Conservation (phyloP, 2,797 vertebrate species). For the Hypotaenidia okinawae region DNA sequence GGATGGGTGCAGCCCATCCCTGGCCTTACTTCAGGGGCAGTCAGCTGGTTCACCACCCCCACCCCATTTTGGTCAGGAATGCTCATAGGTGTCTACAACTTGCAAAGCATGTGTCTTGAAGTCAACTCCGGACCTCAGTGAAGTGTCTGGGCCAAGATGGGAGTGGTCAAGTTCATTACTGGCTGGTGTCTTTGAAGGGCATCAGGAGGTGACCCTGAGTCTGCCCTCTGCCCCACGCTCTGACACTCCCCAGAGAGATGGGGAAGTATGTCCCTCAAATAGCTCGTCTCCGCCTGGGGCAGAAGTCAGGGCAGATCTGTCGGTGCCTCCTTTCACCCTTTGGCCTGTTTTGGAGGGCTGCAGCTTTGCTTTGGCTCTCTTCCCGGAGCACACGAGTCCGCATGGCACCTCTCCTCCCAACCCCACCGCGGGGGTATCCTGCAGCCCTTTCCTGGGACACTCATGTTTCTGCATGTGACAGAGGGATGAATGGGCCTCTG, state of each 20-base stretch:
- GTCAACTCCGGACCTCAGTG: background rate
- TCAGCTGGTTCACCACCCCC: background rate
- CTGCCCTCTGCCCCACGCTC: background rate
- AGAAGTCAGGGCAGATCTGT: fast-evolving
- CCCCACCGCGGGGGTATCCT: background rate
- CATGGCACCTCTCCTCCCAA: background rate
- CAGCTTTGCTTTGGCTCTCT: background rate
- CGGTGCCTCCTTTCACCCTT: background rate
- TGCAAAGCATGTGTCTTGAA: fast-evolving
- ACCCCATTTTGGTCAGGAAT: background rate
- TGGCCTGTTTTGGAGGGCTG: background rate
- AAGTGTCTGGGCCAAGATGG: background rate
- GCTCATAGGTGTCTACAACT: background rate
- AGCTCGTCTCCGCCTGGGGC: background rate
- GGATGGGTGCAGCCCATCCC: background rate
- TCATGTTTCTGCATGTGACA: constrained; percentile 52
- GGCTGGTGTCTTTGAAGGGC: no score
- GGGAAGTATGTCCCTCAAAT: background rate
- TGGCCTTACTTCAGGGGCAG: background rate
- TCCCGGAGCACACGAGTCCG: background rate
- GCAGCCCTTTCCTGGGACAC: constrained; percentile 13
- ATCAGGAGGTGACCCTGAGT: background rate
- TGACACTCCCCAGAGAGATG: no score
- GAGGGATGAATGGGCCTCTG: constrained; percentile 30
- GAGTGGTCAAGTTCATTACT: fast-evolving